A percentile compares a stretch with the other conserved stretches of the same genome.
Evolutionary conservation across 2,797 vertebrate genomes (phyloP).

Genomic region (Rhadinocentrus ornatus): DNA sequence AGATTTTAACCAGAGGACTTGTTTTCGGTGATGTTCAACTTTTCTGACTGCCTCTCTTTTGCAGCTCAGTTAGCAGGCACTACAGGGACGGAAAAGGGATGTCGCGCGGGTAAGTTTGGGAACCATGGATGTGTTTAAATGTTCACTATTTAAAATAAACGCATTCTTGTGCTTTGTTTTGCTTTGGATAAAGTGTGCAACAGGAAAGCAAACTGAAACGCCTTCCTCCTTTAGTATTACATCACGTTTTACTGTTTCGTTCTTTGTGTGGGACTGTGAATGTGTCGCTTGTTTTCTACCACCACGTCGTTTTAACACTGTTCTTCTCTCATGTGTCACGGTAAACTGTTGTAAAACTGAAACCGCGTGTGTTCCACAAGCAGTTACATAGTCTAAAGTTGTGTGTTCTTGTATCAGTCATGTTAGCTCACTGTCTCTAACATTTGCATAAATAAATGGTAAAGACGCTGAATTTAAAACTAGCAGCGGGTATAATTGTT

Average conservation of each 20-base stretch:
- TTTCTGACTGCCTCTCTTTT: not conserved
- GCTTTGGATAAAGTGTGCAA: not conserved
- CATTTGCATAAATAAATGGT: not conserved
- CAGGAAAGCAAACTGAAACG: not conserved
- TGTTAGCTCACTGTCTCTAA: not conserved
- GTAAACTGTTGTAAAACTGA: slow-evolving; percentile 25
- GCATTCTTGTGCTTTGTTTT: accelerated
- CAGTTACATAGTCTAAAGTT: slow-evolving; percentile 26
- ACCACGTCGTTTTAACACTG: slow-evolving; percentile 10
- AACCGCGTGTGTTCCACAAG: slow-evolving; percentile 35
- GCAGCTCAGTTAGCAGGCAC: not conserved
- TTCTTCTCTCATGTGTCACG: slow-evolving; percentile 24
- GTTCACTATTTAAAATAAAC: not conserved
- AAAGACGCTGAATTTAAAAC: not conserved
- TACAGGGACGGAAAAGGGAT: slow-evolving; percentile 9
- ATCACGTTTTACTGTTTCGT: not conserved
- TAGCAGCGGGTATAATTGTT: not conserved
- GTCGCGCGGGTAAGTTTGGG: slow-evolving; percentile 55
- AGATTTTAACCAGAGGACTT: not conserved
- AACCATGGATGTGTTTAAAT: not conserved
- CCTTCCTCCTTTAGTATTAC: too few relatives aligned
- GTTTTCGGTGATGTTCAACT: not conserved
- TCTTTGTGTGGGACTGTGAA: not conserved
- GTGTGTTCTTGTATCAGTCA: not conserved
- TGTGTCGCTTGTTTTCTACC: not conserved